Base-by-base conservation (phyloP, 2,888 invertebrate genomes). In the Drosophila neotestacea region DNA sequence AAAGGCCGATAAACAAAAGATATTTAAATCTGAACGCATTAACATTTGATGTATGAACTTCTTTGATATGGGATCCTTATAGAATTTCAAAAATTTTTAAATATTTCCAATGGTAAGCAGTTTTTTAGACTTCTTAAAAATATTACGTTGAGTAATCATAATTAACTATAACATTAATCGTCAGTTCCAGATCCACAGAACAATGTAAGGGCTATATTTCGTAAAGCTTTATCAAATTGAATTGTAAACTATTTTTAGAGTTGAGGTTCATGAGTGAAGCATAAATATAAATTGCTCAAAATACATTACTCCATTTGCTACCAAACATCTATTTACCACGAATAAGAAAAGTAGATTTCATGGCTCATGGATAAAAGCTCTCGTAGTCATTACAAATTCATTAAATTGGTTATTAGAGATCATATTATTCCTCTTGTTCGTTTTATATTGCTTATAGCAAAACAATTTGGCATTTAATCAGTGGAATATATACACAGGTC, bases 381-480 rank as follows among this genome's bases (percentile, higher is more conserved):
- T 56, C n/a, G 16, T 34, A 28, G 11, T 38, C 56, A 68, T 78
- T 75, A 60, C 38, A 63, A 52, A 63, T 63, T 46, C 62, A 78
- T 78, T 59, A 52, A 16, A 63, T 48, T 59, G 7, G 42, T 39
- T 67, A 55, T 55, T 56, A 32, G 28, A 44, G 22, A 46, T 16
- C 54, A 46, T 30, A 28, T 46, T 62, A 32, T 42, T 42, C 39
- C 42, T 66, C 28, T 54, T 22, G 27, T 28, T 41, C 30, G 42
- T 13, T 38, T 36, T 46, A 1, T 60, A 11, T 44, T 55, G 63
- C 63, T 63, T 69, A 85, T 82, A 79, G 77, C 76, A 83, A 68
- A 80, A 52, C 63, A 70, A 83, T 88, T 73, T 68, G 27, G 64
- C 61, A 59, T 71, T 80, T 80, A 83, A 88, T 88, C 78, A 75